Percentiles rank a stretch among this genome's conserved stretches.
phyloP scores from a whole-genome alignment of 2,113 vertebrate species.

The Tupaia chinensis region DNA sequence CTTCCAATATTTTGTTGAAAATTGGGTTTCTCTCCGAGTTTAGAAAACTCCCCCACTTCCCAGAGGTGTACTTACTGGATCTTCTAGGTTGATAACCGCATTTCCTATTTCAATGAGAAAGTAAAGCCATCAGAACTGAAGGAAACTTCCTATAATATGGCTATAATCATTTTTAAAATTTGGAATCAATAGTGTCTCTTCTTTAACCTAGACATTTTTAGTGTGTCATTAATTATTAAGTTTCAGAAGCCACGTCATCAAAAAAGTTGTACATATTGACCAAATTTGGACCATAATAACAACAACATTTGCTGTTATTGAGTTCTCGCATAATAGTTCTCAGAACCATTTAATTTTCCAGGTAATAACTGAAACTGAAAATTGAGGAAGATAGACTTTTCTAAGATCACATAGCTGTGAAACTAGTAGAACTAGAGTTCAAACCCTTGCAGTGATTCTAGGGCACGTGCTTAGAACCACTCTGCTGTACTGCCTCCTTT shows the following conservation, averaged over 20 bases:
- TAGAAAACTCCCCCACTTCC: neutral
- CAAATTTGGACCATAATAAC: neutral
- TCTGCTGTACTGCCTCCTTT: neutral
- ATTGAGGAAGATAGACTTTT: neutral
- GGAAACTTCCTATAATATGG: neutral
- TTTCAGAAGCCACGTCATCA: conserved; percentile 14
- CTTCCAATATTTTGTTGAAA: conserved; percentile 1
- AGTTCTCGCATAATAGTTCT: neutral
- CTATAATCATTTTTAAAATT: conserved; percentile 25
- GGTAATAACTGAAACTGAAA: conserved; percentile 20
- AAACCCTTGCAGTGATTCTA: neutral
- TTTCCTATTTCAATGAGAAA: no score
- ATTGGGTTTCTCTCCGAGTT: neutral
- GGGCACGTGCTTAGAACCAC: neutral
- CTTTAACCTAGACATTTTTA: conserved; percentile 8
- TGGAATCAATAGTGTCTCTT: neutral
- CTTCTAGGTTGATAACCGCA: no score
- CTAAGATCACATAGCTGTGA: neutral
- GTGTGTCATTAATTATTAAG: conserved; percentile 34
- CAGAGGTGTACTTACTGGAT: neutral
- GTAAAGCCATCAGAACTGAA: no score
- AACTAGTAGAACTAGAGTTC: neutral
- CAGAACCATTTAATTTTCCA: neutral
- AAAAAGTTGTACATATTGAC: neutral
- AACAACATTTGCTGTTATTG: neutral